These are phyloP conservation scores for Spizella passerina DNA, from an alignment of 2,797 vertebrate genomes.

Conservation along the genomic window DNA sequence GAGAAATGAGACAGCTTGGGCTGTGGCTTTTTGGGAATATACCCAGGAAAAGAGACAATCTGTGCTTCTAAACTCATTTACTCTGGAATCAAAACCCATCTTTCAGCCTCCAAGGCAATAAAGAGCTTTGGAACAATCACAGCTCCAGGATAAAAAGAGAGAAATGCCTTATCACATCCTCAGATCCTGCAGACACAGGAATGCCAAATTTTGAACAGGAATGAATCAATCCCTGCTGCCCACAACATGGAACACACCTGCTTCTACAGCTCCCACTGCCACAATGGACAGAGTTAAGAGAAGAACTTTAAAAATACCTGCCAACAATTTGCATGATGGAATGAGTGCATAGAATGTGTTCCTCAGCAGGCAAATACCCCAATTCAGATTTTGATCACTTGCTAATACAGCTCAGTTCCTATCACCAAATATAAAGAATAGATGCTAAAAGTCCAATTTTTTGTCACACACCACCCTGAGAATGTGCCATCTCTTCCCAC, in stretches of 20 bases:
- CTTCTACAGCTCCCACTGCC: neutral
- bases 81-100: neutral
- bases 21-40: constrained; percentile 20
- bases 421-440: neutral
- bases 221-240: neutral
- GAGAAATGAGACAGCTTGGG: constrained; percentile 12
- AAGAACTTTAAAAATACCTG: neutral
- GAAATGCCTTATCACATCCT: neutral
- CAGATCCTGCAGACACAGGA: neutral
- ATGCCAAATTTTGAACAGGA: neutral
- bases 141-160: neutral
- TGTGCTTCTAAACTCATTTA: constrained; percentile 12
- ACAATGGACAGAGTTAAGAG: neutral
- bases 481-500: neutral
- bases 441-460: neutral
- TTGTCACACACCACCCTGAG: neutral
- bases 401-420: neutral
- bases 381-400: neutral
- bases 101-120: constrained; percentile 3
- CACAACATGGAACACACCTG: neutral
- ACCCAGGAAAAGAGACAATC: constrained; percentile 39
- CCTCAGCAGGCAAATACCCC: neutral
- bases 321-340: neutral
- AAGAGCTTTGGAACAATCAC: constrained; percentile 4
- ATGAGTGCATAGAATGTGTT: neutral